A percentile compares a stretch with the other conserved stretches of the same genome.
Conservation (phyloP, 2,113 vertebrate genomes). For the Xenopus laevis region DNA sequence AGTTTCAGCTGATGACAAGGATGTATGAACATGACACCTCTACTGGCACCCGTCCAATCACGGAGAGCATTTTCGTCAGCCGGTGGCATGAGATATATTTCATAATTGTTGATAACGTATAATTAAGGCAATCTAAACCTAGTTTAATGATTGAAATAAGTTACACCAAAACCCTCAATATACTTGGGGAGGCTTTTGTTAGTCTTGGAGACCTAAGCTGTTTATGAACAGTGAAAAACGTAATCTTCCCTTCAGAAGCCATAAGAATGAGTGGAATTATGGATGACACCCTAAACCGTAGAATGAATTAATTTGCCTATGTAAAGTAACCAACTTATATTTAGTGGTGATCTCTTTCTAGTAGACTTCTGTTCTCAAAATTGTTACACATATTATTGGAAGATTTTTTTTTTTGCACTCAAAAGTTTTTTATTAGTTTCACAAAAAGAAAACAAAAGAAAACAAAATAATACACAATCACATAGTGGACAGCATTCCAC, state of each 20-base stretch:
- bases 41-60: constrained; percentile 57
- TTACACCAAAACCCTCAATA: constrained; percentile 54
- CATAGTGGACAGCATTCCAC: too few relatives aligned
- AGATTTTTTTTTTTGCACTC: too few relatives aligned
- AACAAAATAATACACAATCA: too few relatives aligned
- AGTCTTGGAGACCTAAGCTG: constrained; percentile 53
- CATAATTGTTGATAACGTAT: constrained; percentile 66
- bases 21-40: constrained; percentile 63
- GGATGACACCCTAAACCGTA: constrained; percentile 58
- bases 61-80: constrained; percentile 55
- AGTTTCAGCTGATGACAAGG: constrained; percentile 64
- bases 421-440: too few relatives aligned
- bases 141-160: constrained; percentile 57
- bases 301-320: constrained; percentile 49
- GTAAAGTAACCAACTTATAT: too few relatives aligned
- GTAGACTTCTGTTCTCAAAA: too few relatives aligned
- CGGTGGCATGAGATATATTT: constrained; percentile 55
- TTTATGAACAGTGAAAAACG: constrained; percentile 54
- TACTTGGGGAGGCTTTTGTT: constrained; percentile 55
- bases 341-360: too few relatives aligned
- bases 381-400: too few relatives aligned
- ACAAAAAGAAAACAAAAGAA: too few relatives aligned
- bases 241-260: constrained; percentile 53
- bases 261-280: constrained; percentile 43
- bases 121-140: constrained; percentile 61